Evolutionary conservation across 2,113 vertebrate species (phyloP).

Genomic region (Peromyscus leucopus): DNA sequence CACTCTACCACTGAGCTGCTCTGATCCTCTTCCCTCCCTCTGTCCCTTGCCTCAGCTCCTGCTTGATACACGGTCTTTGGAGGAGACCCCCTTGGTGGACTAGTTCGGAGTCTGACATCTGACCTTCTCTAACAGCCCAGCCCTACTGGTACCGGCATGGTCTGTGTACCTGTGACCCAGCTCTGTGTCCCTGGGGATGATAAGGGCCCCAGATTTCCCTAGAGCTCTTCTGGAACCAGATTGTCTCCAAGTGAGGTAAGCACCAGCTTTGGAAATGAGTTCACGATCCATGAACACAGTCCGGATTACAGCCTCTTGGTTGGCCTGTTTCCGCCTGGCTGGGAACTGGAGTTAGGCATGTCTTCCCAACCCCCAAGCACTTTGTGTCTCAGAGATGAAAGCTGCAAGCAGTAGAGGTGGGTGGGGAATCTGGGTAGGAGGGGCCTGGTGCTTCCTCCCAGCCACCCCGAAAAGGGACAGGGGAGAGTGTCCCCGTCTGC

Average conservation of each 20-base stretch:
- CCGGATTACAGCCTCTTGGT: not conserved
- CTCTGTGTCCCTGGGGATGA: not conserved
- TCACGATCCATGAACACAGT: not conserved
- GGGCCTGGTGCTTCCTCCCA: constrained; percentile 48
- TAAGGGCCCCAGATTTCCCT: not conserved
- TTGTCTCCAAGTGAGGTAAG: not conserved
- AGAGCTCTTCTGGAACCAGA: not conserved
- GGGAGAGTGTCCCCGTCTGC: not conserved
- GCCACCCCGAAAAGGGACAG: not conserved
- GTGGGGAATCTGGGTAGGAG: constrained; percentile 33
- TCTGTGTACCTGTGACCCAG: not conserved
- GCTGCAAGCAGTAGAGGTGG: not conserved
- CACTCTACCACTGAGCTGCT: not conserved
- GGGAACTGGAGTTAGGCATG: not conserved
- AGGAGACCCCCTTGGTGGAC: not conserved
- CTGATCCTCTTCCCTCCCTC: not conserved
- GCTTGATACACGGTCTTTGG: not conserved
- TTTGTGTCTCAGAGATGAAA: constrained; percentile 10
- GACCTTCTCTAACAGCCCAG: not conserved
- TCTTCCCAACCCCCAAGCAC: not conserved
- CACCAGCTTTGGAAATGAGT: constrained; percentile 2
- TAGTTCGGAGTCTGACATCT: not conserved
- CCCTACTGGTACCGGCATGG: not conserved
- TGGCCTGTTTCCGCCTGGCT: not conserved
- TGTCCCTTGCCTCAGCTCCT: not conserved